These are phyloP conservation scores for Ceyx cyanopectus DNA, from an alignment of 2,113 vertebrate genomes.

Conservation along the genomic window DNA sequence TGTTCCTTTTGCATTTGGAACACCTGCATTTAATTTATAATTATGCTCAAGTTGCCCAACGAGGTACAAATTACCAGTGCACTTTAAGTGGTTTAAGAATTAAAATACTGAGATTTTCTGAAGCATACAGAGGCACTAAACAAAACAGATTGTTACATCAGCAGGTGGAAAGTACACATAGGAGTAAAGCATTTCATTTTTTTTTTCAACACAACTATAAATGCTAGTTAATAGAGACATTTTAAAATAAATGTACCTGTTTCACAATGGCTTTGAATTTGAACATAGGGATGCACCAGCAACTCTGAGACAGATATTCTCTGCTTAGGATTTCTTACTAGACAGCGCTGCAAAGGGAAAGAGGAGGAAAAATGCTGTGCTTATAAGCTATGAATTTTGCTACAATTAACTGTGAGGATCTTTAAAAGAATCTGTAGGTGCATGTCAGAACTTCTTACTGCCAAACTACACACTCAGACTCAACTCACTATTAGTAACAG, in stretches of 20 bases:
- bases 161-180: not conserved
- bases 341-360: slow-evolving; percentile 80
- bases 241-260: slow-evolving; percentile 77
- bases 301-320: slow-evolving; percentile 91
- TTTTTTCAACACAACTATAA: not conserved
- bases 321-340: slow-evolving; percentile 90
- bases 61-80: not conserved
- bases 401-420: not conserved
- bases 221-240: not conserved
- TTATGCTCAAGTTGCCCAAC: not conserved
- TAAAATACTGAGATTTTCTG: not conserved
- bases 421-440: not conserved
- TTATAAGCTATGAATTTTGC: not conserved
- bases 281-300: slow-evolving; percentile 89
- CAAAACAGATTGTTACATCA: not conserved
- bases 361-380: not conserved
- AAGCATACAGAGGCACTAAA: not conserved
- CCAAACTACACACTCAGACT: not conserved
- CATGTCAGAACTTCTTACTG: not conserved
- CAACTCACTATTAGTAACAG: not conserved
- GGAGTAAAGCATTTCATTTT: not conserved
- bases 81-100: not conserved
- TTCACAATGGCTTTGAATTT: slow-evolving; percentile 82
- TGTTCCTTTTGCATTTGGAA: slow-evolving; percentile 56
- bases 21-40: slow-evolving; percentile 46